Percentiles rank a stretch among this genome's conserved stretches.
These are phyloP conservation scores for Balaeniceps rex DNA, from an alignment of 2,113 vertebrate genomes.

Conservation along the genomic window DNA sequence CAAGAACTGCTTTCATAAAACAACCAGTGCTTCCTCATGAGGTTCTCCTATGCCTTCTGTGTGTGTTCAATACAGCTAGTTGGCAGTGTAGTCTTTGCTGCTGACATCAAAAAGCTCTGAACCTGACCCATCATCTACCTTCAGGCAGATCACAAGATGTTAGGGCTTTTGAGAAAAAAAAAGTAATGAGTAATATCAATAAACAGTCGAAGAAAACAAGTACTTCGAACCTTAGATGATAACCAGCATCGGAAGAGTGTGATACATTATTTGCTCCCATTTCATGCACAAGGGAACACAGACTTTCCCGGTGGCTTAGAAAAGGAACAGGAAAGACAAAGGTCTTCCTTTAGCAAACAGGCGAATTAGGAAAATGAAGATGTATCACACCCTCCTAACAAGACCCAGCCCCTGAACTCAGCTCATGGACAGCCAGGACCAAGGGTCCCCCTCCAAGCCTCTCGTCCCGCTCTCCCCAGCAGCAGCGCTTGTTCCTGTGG, in stretches of 20 bases:
- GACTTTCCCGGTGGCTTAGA: background rate
- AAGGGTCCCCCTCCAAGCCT: background rate
- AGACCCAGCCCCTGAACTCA: background rate
- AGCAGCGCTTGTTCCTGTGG: background rate
- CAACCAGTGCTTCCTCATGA: background rate
- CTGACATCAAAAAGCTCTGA: background rate
- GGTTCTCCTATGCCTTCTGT: rapidly evolving
- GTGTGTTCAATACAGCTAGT: background rate
- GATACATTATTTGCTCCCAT: background rate
- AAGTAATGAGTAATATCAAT: background rate
- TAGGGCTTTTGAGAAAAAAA: background rate
- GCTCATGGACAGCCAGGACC: background rate
- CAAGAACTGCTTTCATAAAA: background rate
- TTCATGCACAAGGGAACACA: background rate
- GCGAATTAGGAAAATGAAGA: background rate
- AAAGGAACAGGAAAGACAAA: background rate
- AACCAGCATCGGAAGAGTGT: background rate
- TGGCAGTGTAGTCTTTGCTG: background rate
- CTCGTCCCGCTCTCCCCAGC: background rate
- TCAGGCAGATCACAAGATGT: background rate
- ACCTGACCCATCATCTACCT: background rate
- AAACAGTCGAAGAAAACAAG: background rate
- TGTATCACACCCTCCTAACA: background rate
- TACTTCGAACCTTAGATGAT: background rate
- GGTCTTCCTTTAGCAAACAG: background rate